These are phyloP conservation scores for Eurosta solidaginis DNA, from an alignment of 1,140 invertebrate genomes.

Conservation along the genomic window DNA sequence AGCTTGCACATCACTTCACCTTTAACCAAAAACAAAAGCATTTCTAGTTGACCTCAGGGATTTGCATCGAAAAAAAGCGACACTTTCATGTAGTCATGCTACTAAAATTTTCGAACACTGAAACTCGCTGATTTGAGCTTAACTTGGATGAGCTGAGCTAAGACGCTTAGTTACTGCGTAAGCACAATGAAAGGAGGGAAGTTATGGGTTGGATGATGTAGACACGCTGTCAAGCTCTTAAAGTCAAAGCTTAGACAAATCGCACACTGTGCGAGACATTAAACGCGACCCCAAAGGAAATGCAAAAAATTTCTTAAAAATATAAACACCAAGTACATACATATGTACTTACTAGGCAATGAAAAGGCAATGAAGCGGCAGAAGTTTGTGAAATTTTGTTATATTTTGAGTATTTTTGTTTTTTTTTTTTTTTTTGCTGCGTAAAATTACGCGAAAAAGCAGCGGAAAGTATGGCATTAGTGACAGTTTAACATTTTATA, in stretches of 20 bases:
- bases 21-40: conserved; percentile 42
- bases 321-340: too few species aligned
- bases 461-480: conserved; percentile 34
- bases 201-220: too few species aligned
- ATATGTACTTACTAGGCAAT: too few species aligned
- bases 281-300: conserved; percentile 26
- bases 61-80: conserved; percentile 32
- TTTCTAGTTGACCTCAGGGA: conserved; percentile 57
- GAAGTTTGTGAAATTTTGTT: neutral
- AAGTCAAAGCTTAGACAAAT: neutral
- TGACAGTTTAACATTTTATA: conserved; percentile 56
- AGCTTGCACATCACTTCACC: neutral
- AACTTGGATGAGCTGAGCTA: neutral
- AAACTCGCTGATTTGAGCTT: neutral
- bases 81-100: neutral
- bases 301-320: too few species aligned
- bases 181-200: neutral
- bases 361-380: neutral
- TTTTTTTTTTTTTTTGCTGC: neutral
- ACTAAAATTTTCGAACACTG: conserved; percentile 8
- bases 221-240: neutral
- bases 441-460: neutral
- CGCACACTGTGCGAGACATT: neutral
- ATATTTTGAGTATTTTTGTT: neutral
- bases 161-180: neutral